These are phyloP conservation scores for Eumaeus atala DNA, from an alignment of 1,140 invertebrate genomes.

Conservation along the genomic window DNA sequence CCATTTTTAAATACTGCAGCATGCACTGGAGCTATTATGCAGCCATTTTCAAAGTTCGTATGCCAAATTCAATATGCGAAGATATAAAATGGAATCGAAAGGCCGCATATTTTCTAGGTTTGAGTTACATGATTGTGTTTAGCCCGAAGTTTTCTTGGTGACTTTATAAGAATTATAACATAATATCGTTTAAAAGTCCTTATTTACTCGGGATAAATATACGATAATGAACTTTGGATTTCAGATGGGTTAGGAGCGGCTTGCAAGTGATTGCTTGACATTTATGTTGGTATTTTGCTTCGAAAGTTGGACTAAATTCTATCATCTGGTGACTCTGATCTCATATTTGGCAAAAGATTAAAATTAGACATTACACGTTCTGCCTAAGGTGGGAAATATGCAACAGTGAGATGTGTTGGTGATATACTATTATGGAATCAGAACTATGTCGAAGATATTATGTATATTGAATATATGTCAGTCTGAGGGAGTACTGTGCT, in stretches of 20 bases:
- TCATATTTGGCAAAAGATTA: no score
- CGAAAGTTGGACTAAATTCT: no score
- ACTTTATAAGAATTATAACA: neutral
- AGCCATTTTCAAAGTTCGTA: neutral
- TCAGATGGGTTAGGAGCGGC: neutral
- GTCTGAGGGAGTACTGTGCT: no score
- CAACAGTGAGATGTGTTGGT: no score
- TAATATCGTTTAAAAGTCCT: conserved; percentile 3
- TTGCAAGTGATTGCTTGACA: neutral
- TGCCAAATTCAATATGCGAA: neutral
- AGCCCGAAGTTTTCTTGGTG: conserved; percentile 3
- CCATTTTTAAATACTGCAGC: conserved; percentile 1
- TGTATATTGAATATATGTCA: no score
- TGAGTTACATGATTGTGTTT: conserved; percentile 1
- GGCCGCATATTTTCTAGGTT: conserved; percentile 2
- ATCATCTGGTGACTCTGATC: no score
- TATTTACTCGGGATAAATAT: neutral
- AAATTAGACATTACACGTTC: no score
- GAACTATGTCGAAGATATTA: no score
- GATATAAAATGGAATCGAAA: conserved; percentile 6
- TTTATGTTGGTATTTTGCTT: neutral
- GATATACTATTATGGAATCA: no score
- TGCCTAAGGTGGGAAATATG: no score
- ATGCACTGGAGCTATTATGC: conserved; percentile 8
- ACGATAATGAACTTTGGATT: conserved; percentile 5